Base-by-base conservation (phyloP, 2,888 invertebrate genomes). In the Drosophila parthenogenetica region DNA sequence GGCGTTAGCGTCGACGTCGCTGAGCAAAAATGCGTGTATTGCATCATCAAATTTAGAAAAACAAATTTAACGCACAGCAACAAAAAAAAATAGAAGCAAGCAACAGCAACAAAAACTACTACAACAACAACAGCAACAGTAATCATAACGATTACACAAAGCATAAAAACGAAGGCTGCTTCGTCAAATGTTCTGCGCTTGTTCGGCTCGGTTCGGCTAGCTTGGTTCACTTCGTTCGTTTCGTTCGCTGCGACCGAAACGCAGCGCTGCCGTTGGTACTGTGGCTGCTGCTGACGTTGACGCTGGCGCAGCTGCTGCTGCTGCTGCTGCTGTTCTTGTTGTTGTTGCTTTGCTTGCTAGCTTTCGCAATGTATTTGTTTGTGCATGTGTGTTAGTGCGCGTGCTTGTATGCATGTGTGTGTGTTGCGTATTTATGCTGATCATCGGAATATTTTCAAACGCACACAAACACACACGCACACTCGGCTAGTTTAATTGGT, bases 1-100 rank as follows among this genome's bases (percentile, higher is more conserved):
- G 65, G 19, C 69, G 46, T 25, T 13, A 40, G 42, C 66, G 65
- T 46, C 43, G 55, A 22, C 62, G 58, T 39, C 55, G 70, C 53
- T 64, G 8, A 49, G 63, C 75, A 60, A 76, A 70, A 70, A 80
- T 83, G 85, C 89, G 82, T 85, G 89, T 87, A 85, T 85, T 85
- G 85, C 85, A 85, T 85, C 85, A 85, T 85, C 85, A 89, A 87
- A 72, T 72, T 79, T 81, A 77, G 81, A 87, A 83, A 83, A 89
- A 88, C 81, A 87, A 85, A 79, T 77, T 75, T 46, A 75, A 65
- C 81, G 85, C 74, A 80, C 65, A 69, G 14, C 25, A 64, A 32
- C 14, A 55, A 51, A 42, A 65, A 22, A 16, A 61, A 35, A 35
- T 13, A 13, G 13, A 11, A 35, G 8, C 13, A 35, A 35, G 13